Base-by-base conservation (phyloP, 2,888 invertebrate genomes). In the Allygus modestus region DNA sequence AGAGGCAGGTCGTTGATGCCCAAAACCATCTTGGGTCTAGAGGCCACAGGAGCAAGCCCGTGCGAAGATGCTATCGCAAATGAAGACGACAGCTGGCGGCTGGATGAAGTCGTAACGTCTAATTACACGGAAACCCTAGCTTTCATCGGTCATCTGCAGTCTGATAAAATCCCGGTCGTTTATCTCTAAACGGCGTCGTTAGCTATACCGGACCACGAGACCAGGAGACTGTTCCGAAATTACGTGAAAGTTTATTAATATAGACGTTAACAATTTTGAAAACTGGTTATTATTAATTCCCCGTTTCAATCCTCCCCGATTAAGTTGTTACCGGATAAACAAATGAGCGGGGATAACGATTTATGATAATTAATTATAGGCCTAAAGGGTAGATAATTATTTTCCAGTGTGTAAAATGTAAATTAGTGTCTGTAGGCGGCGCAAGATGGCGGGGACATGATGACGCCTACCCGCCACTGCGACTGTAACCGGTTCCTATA, bases 321-420 rank as follows among this genome's bases (percentile, higher is more conserved):
- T 79, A 79, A 79, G 79, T 28, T 79, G 79, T 79, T 79, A 79
- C 79, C 58, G 28, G 73, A 51, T 73, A 83, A 83, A 83, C 83
- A 83, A 83, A 83, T 83, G 51, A 83, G 79, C 54, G 33, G 9
- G 31, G 83, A 83, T 83, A 73, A 73, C 54, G 83, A 83, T 83
- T 83, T 83, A 83, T 83, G 83, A 58, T 83, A 83, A 83, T 83
- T 83, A 83, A 83, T 83, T 83, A 83, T 83, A 83, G 83, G 43
- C 83, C 83, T 83, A 73, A 83, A 83, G 83, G 73, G 71, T 71
- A 46, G 83, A 58, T 83, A 83, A 83, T 83, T 83, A 83, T 83
- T 83, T 83, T 83, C 58, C 71, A 71, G 51, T 73, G 79, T 58
- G 46, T 71, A 83, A 83, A 71, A 83, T 83, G 83, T 83, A 83